Conservation (phyloP, 2,797 vertebrate species). For the Danionella dracula region DNA sequence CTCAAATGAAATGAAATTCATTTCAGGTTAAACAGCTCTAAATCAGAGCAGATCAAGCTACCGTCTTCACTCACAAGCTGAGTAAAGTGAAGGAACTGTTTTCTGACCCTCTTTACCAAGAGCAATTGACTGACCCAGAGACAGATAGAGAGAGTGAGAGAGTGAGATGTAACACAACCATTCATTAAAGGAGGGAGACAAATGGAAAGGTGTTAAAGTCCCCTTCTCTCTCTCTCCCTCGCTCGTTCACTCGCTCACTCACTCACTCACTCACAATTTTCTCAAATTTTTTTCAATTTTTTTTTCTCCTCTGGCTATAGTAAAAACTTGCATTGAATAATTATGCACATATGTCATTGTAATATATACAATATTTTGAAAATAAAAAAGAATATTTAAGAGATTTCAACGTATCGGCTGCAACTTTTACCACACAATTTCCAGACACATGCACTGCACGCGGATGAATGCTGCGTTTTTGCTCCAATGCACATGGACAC, state of each 20-base stretch:
- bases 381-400: no score
- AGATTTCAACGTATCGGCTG: no score
- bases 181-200: conserved; percentile 50
- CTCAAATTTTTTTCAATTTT: conserved; percentile 44
- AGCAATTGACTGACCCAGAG: conserved; percentile 54
- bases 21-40: no score
- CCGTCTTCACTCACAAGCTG: conserved; percentile 11
- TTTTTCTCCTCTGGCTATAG: conserved; percentile 29
- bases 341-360: background rate
- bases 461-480: conserved; percentile 7
- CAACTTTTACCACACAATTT: no score
- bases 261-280: conserved; percentile 59
- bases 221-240: conserved; percentile 19
- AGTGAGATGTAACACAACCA: conserved; percentile 28
- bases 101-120: conserved; percentile 40
- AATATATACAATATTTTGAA: background rate
- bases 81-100: conserved; percentile 25
- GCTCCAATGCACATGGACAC: conserved; percentile 17
- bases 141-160: conserved; percentile 9
- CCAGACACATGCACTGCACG: conserved; percentile 38
- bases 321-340: background rate
- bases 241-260: conserved; percentile 13
- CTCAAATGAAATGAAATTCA: no score
- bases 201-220: conserved; percentile 53
- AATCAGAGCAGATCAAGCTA: background rate